phyloP scores from a whole-genome alignment of 2,797 vertebrate genomes.

The Anabacerthia variegaticeps region DNA sequence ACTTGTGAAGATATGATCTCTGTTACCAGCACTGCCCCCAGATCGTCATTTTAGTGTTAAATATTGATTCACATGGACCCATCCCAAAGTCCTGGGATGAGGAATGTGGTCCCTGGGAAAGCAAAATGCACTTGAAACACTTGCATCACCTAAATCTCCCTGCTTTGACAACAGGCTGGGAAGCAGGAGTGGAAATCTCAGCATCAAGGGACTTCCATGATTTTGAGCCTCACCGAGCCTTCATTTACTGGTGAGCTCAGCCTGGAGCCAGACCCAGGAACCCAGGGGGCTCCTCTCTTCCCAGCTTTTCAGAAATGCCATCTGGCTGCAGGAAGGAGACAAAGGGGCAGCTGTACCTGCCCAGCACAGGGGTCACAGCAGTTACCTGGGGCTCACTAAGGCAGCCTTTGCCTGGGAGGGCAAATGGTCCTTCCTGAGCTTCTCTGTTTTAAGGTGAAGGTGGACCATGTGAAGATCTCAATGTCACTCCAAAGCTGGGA shows the following conservation, averaged over 20 bases:
- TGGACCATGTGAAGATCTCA: slow-evolving; percentile 46
- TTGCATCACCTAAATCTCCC: background rate
- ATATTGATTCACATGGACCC: background rate
- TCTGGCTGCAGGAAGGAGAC: background rate
- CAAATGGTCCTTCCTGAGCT: background rate
- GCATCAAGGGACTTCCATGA: background rate
- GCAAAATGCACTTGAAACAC: background rate
- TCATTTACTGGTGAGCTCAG: background rate
- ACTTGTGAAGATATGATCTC: background rate
- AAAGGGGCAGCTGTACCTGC: fast-evolving
- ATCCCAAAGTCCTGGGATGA: background rate
- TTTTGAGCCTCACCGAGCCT: background rate
- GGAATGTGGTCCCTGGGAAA: background rate
- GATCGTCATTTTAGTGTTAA: background rate
- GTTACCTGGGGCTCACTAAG: background rate
- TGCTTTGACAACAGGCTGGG: background rate
- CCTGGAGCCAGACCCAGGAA: background rate
- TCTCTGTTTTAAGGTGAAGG: slow-evolving; percentile 55
- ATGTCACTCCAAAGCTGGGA: slow-evolving; percentile 65
- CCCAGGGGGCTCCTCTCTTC: background rate
- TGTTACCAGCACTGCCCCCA: background rate
- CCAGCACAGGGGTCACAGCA: background rate
- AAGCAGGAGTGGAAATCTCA: background rate
- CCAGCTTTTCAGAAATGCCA: background rate
- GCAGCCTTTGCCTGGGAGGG: background rate